phyloP scores from a whole-genome alignment of 1,140 invertebrate species.

The Latrodectus geometricus region DNA sequence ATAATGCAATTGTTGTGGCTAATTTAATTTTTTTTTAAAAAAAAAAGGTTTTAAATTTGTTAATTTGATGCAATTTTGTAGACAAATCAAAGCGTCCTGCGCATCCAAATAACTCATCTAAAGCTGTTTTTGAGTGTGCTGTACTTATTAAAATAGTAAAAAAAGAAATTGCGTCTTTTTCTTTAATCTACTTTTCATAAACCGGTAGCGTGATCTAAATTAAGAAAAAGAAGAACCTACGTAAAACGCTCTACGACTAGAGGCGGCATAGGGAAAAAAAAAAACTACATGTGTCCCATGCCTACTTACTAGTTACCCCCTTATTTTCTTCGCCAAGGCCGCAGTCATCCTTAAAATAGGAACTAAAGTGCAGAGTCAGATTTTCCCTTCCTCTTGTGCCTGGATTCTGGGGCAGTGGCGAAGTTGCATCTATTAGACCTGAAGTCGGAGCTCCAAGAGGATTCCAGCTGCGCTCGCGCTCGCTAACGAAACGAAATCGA shows the following conservation, averaged over 20 bases:
- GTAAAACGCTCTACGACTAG: neutral
- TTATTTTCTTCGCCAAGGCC: constrained; percentile 34
- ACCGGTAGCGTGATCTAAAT: neutral
- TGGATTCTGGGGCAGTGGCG: constrained; percentile 41
- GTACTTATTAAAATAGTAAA: too few species aligned
- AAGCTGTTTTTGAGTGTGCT: too few species aligned
- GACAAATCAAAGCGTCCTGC: too few species aligned
- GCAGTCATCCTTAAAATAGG: constrained; percentile 42
- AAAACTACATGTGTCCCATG: neutral
- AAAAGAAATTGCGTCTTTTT: too few species aligned
- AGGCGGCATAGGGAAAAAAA: neutral
- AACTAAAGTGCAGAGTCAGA: constrained; percentile 37
- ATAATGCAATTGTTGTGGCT: too few species aligned
- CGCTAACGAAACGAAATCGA: neutral
- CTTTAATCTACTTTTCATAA: too few species aligned
- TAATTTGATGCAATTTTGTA: too few species aligned
- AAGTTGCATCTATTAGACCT: neutral
- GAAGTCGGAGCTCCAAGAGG: neutral
- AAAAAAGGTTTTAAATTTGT: too few species aligned
- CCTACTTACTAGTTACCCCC: neutral
- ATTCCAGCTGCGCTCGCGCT: neutral
- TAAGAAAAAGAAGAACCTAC: neutral
- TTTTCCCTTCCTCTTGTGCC: neutral
- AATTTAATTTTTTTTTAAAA: too few species aligned
- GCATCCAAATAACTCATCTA: too few species aligned